phyloP scores from a whole-genome alignment of 2,113 vertebrate species.

The Lepisosteus osseus region DNA sequence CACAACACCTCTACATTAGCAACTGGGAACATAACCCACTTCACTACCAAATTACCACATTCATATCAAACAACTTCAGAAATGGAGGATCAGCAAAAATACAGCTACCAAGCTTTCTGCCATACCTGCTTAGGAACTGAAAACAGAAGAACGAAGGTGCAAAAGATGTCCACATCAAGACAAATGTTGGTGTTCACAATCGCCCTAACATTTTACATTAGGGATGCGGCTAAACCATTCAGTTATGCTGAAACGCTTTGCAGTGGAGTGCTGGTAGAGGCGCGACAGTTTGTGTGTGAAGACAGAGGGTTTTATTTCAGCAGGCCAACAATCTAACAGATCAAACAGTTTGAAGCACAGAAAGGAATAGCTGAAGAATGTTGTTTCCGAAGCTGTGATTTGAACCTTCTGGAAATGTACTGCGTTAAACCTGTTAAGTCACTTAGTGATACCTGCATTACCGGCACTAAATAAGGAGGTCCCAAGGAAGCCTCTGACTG shows the following conservation, averaged over 20 bases:
- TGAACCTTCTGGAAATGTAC: slow-evolving; percentile 93
- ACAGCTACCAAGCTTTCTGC: slow-evolving; percentile 59
- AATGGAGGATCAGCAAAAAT: slow-evolving; percentile 68
- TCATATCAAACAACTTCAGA: slow-evolving; percentile 46
- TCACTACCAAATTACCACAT: slow-evolving; percentile 54
- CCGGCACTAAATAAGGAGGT: slow-evolving; percentile 81
- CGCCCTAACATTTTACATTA: slow-evolving; percentile 75
- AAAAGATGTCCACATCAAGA: slow-evolving; percentile 70
- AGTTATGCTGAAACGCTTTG: slow-evolving; percentile 88
- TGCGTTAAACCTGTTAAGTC: slow-evolving; percentile 96
- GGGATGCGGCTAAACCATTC: slow-evolving; percentile 69
- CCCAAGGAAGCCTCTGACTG: slow-evolving; percentile 74
- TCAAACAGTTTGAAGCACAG: slow-evolving; percentile 74
- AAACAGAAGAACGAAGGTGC: slow-evolving; percentile 65
- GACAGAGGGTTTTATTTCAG: slow-evolving; percentile 98
- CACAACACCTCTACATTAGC: slow-evolving; percentile 57
- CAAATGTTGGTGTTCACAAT: slow-evolving; percentile 73
- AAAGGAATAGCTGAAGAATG: slow-evolving; percentile 95
- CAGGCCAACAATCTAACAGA: slow-evolving; percentile 85
- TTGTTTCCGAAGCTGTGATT: slow-evolving; percentile 94
- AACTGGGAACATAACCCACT: slow-evolving; percentile 63
- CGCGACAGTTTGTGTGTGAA: slow-evolving; percentile 95
- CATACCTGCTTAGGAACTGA: slow-evolving; percentile 67
- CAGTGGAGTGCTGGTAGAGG: slow-evolving; percentile 94
- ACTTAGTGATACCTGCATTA: slow-evolving; percentile 67